Percentiles rank a stretch among this genome's conserved stretches.
Conservation (phyloP, 2,113 vertebrate species). For the Cygnus atratus region DNA sequence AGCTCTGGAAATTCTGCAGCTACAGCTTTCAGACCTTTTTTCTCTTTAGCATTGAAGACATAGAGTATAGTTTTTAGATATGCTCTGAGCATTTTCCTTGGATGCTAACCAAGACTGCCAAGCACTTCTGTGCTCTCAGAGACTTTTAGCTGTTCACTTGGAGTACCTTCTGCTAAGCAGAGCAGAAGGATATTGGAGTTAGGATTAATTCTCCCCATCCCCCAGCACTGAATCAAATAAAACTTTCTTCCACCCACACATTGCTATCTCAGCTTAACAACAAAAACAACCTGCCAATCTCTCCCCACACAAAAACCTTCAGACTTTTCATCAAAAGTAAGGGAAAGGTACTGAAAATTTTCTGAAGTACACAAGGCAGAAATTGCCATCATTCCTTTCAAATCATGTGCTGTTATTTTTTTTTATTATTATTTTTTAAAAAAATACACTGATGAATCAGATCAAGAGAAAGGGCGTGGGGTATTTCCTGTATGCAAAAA, state of each 20-base stretch:
- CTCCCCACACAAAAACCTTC: conserved; percentile 23
- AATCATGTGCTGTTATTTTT: not conserved
- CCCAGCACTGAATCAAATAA: conserved; percentile 9
- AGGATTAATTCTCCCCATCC: not conserved
- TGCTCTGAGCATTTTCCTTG: not conserved
- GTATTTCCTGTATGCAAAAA: conserved; percentile 1
- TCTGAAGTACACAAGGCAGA: not conserved
- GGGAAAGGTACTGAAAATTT: not conserved
- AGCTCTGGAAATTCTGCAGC: not conserved
- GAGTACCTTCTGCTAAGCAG: not conserved
- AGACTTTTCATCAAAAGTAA: not conserved
- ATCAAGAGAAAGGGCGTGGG: not conserved
- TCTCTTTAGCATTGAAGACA: not conserved
- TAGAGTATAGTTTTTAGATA: not conserved
- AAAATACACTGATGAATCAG: not conserved
- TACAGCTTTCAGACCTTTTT: not conserved
- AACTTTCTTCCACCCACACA: conserved; percentile 20
- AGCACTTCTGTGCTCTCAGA: not conserved
- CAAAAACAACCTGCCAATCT: conserved; percentile 55
- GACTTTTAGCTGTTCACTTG: not conserved
- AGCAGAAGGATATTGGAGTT: conserved; percentile 1
- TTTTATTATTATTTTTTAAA: no score
- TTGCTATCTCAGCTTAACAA: conserved; percentile 30
- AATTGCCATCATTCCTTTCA: conserved; percentile 30
- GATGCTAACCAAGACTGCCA: not conserved